Conservation (phyloP, 2,797 vertebrate species). For the Urocyon cinereoargenteus region DNA sequence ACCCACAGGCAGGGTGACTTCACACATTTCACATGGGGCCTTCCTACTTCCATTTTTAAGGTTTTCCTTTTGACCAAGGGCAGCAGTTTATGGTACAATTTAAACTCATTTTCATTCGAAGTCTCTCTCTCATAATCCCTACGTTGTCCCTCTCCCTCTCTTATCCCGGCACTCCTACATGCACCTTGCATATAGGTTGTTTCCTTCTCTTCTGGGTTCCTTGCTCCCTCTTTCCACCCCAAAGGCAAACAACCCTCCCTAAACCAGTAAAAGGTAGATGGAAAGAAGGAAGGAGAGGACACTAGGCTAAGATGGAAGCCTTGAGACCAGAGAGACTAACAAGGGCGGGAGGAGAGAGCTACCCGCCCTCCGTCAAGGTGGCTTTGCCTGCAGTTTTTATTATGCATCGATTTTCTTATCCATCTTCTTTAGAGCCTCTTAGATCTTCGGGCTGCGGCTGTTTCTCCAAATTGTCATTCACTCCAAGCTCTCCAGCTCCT, state of each 20-base stretch:
- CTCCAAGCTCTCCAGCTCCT: conserved; percentile 81
- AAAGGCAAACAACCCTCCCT: conserved; percentile 61
- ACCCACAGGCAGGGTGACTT: not conserved
- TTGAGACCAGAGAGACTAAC: conserved; percentile 67
- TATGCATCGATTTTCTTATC: conserved; percentile 88
- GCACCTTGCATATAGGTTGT: not conserved
- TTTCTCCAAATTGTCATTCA: conserved; percentile 88
- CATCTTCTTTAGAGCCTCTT: conserved; percentile 88
- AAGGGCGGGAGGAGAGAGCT: conserved; percentile 66
- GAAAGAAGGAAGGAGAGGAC: conserved; percentile 39
- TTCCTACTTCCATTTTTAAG: conserved; percentile 49
- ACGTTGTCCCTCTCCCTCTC: not conserved
- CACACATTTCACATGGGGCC: not conserved
- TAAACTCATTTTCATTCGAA: conserved; percentile 59
- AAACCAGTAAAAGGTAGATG: conserved; percentile 43
- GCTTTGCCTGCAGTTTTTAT: conserved; percentile 86
- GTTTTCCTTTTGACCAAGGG: conserved; percentile 31
- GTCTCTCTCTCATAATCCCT: conserved; percentile 7
- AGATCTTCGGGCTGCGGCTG: conserved; percentile 84
- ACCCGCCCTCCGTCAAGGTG: conserved; percentile 81
- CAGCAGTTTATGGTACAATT: conserved; percentile 37
- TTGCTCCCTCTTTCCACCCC: conserved; percentile 39
- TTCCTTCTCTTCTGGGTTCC: conserved; percentile 30
- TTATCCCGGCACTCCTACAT: not conserved
- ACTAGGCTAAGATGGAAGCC: conserved; percentile 56